Evolutionary conservation across 2,888 invertebrate genomes (phyloP).

Genomic region (Platypus cylindrus): DNA sequence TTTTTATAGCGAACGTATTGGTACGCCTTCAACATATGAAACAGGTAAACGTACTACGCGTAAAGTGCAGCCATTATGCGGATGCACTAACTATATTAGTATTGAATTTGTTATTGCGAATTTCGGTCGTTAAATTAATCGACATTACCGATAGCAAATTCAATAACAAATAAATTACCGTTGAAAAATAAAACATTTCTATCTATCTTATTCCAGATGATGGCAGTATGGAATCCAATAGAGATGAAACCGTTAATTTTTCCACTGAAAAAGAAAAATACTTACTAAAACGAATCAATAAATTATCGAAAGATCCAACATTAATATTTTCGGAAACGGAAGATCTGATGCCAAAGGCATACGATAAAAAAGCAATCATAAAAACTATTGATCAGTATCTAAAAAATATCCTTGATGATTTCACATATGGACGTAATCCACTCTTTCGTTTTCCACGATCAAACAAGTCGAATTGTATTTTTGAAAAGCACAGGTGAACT

Average conservation of each 20-base stretch:
- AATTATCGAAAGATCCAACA: slow-evolving; percentile 19
- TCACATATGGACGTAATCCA: slow-evolving; percentile 26
- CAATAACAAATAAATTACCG: no score
- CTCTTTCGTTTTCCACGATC: slow-evolving; percentile 16
- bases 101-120: no score
- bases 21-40: slow-evolving; percentile 16
- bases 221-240: no score
- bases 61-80: not conserved
- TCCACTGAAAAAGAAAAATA: slow-evolving; percentile 5
- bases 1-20: slow-evolving; percentile 11
- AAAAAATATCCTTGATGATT: slow-evolving; percentile 32
- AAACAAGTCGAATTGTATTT: slow-evolving; percentile 41
- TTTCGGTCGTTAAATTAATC: no score
- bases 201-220: no score
- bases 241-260: no score
- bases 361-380: slow-evolving; percentile 22
- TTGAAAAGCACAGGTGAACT: slow-evolving; percentile 37
- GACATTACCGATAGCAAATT: no score
- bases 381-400: slow-evolving; percentile 39
- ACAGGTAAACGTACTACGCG: slow-evolving; percentile 10
- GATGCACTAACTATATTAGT: slow-evolving; percentile 1
- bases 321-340: slow-evolving; percentile 16
- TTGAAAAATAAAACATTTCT: no score
- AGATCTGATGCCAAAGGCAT: slow-evolving; percentile 18
- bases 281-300: slow-evolving; percentile 17